Base-by-base conservation (phyloP, 1,140 invertebrate species). In the Saxidomus purpurata region DNA sequence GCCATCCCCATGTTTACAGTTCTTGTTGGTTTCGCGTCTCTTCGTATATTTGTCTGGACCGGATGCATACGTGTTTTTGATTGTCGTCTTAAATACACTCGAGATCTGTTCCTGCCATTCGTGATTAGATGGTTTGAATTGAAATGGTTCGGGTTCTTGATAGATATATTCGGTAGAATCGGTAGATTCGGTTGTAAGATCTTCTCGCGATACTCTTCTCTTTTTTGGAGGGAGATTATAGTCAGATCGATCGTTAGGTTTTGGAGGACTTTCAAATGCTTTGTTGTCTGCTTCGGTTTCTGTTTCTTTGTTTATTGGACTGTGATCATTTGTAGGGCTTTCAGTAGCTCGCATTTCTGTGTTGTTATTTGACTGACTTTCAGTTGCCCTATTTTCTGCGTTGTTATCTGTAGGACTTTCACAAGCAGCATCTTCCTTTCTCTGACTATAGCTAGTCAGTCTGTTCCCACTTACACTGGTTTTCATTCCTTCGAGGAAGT, bases 31-130 rank as follows among this genome's bases (percentile, higher is more conserved):
- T 79, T 43, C 6, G 76, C 3, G n/a, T 40, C 38, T 79, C 40
- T 79, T 79, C 28, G 47, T 79, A 43, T 79, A 43, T 79, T 43
- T 79, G 38, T 31, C 22, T 79, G 36, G 25, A 22, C 76, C 76
- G 47, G 25, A 43, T 28, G 38, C 76, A 49, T 79, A 25, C 40
- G 47, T 49, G 43, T 79, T 79, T 79, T 79, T 79, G 19, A 79
- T 40, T 19, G 17, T 40, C 25, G 47, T 8, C 19, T 47, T 43
- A 79, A 79, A 79, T n/a, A 47, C 28, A 43, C 36, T 43, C 76
- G 19, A 17, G 47, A 25, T 34, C 36, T 79, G 76, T 47, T n/a
- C 13, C 43, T 43, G 19, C 47, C 71, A 31, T 76, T 17, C 1
- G 19, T 22, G 13, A 19, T 0, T 19, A 79, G 1, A 47, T 43